Evolutionary conservation across 2,888 invertebrate species (phyloP).

Genomic region (Chironomus tentans): DNA sequence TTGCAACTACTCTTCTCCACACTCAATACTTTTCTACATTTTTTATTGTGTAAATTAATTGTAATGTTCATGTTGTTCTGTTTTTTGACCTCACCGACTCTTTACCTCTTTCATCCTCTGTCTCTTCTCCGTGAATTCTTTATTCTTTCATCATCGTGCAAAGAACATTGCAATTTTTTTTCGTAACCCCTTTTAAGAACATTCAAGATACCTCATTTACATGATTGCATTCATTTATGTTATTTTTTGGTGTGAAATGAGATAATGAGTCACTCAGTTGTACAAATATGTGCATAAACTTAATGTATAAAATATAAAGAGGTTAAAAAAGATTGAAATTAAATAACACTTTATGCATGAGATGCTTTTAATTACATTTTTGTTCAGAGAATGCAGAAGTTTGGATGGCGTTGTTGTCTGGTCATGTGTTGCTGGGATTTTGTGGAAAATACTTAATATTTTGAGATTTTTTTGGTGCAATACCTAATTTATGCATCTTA

Average conservation of each 20-base stretch:
- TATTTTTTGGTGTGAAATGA: background rate
- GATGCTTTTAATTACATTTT: background rate
- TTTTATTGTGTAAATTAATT: background rate
- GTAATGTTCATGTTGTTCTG: background rate
- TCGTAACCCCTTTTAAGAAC: background rate
- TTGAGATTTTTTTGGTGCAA: too few relatives aligned
- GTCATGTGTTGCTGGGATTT: too few relatives aligned
- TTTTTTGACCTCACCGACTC: background rate
- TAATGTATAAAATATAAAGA: background rate
- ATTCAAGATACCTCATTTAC: background rate
- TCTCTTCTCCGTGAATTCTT: background rate
- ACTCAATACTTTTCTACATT: background rate
- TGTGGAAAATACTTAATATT: too few relatives aligned
- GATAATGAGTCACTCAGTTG: conserved; percentile 17
- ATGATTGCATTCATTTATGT: background rate
- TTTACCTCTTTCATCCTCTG: background rate
- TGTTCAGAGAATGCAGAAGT: too few relatives aligned
- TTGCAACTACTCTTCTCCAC: background rate
- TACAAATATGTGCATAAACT: background rate
- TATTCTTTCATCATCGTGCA: background rate
- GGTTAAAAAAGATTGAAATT: background rate
- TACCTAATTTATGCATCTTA: too few relatives aligned
- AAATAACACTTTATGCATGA: conserved; percentile 18
- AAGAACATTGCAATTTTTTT: background rate
- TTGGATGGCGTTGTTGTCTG: too few relatives aligned